Conservation (phyloP, 2,113 vertebrate genomes). For the Hipposideros armiger region DNA sequence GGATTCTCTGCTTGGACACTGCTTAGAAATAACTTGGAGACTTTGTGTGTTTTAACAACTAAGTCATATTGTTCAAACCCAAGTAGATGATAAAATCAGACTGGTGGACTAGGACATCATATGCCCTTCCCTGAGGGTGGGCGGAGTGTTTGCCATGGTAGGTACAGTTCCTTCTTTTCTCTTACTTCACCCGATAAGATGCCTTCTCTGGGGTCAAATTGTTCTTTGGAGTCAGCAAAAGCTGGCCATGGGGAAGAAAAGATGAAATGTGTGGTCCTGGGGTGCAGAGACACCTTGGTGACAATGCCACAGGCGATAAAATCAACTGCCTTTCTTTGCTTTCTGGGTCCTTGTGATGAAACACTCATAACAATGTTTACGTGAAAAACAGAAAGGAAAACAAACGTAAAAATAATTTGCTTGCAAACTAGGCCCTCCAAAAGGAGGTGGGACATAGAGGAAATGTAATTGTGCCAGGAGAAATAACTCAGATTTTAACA, state of each 20-base stretch:
- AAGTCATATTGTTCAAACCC: not conserved
- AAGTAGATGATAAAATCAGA: not conserved
- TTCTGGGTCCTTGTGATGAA: not conserved
- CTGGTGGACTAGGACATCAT: not conserved
- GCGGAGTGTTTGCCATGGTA: not conserved
- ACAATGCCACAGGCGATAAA: not conserved
- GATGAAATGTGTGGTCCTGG: not conserved
- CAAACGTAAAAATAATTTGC: not conserved
- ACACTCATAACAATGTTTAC: constrained; percentile 8
- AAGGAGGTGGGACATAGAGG: not conserved
- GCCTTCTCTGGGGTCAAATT: not conserved
- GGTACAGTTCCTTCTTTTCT: not conserved
- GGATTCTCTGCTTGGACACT: not conserved
- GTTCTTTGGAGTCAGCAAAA: not conserved
- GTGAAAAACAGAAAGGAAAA: constrained; percentile 35
- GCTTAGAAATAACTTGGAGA: not conserved
- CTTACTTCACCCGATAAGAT: not conserved
- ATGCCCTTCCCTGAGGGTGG: not conserved
- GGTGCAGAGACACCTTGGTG: not conserved
- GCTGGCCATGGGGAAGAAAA: not conserved
- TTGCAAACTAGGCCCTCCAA: not conserved
- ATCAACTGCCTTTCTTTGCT: not conserved
- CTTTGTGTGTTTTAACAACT: not conserved
- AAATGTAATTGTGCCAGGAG: not conserved
- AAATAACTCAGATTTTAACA: constrained; percentile 1